These are phyloP conservation scores for Coluber constrictor DNA, from an alignment of 2,797 vertebrate genomes.

Conservation along the genomic window DNA sequence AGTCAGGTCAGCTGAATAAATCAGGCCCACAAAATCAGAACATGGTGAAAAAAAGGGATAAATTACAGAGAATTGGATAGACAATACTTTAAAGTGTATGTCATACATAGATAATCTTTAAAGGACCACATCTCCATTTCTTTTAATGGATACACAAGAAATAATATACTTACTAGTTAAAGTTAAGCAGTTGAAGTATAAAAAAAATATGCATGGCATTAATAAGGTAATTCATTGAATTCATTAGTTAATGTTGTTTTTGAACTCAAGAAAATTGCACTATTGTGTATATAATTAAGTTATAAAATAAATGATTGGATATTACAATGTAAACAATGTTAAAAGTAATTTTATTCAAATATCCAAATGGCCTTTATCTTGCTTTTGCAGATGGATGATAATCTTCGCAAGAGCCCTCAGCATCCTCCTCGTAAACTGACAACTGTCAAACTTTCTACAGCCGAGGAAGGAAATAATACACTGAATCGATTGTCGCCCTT, in stretches of 20 bases:
- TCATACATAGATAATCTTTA: background rate
- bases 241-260: background rate
- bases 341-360: slow-evolving; percentile 3
- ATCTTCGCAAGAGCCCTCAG: slow-evolving; percentile 94
- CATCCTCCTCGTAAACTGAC: slow-evolving; percentile 84
- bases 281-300: background rate
- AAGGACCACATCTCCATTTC: background rate
- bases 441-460: slow-evolving; percentile 77
- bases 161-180: background rate
- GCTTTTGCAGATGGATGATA: slow-evolving; percentile 92
- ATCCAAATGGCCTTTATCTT: slow-evolving; percentile 58
- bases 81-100: background rate
- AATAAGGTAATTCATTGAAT: background rate
- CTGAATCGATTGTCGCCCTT: slow-evolving; percentile 71
- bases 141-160: background rate
- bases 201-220: background rate
- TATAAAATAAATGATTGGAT: background rate
- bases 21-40: background rate
- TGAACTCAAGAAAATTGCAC: background rate
- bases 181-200: background rate
- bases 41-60: background rate
- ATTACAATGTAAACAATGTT: background rate
- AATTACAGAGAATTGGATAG: background rate
- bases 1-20: background rate
- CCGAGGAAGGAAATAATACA: slow-evolving; percentile 72